Evolutionary conservation across 35 echinoderm and acorn worm genomes (phyloP).

Genomic region (Apostichopus californicus): DNA sequence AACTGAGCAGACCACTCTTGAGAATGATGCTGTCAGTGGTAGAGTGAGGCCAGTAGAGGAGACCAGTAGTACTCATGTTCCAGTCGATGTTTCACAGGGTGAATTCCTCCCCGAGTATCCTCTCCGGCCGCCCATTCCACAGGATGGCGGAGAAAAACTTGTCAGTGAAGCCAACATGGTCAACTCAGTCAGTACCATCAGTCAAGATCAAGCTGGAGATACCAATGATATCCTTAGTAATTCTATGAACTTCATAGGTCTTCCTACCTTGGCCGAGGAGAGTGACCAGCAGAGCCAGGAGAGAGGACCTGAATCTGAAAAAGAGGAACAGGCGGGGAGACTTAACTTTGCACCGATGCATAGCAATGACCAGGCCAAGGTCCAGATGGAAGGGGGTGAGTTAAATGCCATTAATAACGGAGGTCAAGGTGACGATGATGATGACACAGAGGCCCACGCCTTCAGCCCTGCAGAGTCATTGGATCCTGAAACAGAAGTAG

Average conservation of each 20-base stretch:
- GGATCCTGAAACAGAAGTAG: neutral
- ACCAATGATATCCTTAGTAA: conserved; percentile 43
- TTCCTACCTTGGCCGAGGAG: conserved; percentile 40
- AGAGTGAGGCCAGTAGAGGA: neutral
- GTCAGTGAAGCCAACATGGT: neutral
- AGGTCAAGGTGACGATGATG: conserved; percentile 2
- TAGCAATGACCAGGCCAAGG: neutral
- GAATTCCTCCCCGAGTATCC: conserved; percentile 12
- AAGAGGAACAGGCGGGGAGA: neutral
- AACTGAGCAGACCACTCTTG: conserved; percentile 9
- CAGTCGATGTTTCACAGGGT: conserved; percentile 12
- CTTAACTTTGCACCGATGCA: neutral
- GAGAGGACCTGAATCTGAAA: neutral
- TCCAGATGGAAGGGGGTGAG: neutral
- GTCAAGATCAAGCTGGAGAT: conserved; percentile 4
- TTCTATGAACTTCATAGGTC: conserved; percentile 57
- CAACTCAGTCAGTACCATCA: neutral
- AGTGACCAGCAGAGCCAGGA: neutral
- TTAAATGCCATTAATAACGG: neutral
- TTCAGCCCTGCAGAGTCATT: conserved; percentile 28
- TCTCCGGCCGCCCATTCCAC: neutral
- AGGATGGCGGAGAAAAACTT: neutral
- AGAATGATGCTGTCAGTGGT: neutral
- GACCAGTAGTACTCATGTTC: neutral
- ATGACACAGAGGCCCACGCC: conserved; percentile 40